Conservation (phyloP, 2,888 invertebrate species). For the Thysanoteuthis rhombus region DNA sequence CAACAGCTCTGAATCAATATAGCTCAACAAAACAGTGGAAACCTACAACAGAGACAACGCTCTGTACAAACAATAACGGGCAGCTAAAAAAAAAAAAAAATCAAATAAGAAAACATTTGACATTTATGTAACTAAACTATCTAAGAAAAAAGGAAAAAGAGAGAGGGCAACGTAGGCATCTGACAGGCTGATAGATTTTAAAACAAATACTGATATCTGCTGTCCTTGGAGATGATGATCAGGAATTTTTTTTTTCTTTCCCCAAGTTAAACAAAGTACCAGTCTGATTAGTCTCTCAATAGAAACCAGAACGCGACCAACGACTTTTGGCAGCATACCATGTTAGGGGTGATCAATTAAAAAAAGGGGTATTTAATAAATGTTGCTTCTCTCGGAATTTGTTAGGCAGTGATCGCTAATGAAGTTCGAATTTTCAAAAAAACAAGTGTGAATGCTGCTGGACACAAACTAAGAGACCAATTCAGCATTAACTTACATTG, state of each 20-base stretch:
- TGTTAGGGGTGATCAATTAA: too few relatives aligned
- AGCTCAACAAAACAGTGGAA: neutral
- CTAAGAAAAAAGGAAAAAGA: neutral
- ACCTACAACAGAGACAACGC: neutral
- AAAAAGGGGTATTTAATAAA: too few relatives aligned
- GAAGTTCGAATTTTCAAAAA: too few relatives aligned
- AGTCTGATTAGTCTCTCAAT: too few relatives aligned
- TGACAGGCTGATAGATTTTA: neutral
- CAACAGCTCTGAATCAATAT: neutral
- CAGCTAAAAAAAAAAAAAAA: too few relatives aligned
- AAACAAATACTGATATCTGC: neutral
- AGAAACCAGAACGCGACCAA: too few relatives aligned
- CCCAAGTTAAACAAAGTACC: neutral
- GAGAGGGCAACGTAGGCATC: neutral
- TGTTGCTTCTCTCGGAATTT: too few relatives aligned
- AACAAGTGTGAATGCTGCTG: too few relatives aligned
- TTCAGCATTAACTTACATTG: too few relatives aligned
- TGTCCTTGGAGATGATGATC: neutral
- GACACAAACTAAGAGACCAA: too few relatives aligned
- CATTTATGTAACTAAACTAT: neutral
- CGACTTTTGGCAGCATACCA: too few relatives aligned
- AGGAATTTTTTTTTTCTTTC: neutral
- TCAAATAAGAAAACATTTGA: neutral
- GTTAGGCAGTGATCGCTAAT: too few relatives aligned
- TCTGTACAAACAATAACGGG: neutral